phyloP scores from a whole-genome alignment of 2,797 vertebrate genomes.

The Scolopax bukidnonensis region DNA sequence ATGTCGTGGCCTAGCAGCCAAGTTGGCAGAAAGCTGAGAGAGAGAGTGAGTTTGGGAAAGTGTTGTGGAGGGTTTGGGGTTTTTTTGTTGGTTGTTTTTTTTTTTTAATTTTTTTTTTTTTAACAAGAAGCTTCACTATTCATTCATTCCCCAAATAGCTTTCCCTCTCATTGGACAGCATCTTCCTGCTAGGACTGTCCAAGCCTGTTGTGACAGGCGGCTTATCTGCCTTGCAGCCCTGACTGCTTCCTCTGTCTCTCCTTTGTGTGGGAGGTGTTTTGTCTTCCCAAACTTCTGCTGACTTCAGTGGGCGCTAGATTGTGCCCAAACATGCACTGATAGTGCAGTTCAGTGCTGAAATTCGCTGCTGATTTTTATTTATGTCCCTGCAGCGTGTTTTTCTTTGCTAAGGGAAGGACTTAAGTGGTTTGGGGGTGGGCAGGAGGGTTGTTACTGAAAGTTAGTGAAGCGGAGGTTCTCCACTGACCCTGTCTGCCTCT shows the following conservation, averaged over 20 bases:
- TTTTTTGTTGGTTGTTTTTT: background rate
- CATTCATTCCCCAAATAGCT: conserved; percentile 60
- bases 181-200: conserved; percentile 54
- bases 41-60: background rate
- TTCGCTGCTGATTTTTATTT: background rate
- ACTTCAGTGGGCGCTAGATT: conserved; percentile 58
- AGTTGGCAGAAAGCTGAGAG: conserved; percentile 36
- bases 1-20: background rate
- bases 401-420: background rate
- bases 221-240: conserved; percentile 62
- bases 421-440: background rate
- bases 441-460: background rate
- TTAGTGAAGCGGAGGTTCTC: background rate
- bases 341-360: conserved; percentile 15
- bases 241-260: conserved; percentile 69
- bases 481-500: background rate
- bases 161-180: conserved; percentile 38
- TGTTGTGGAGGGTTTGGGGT: accelerated
- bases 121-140: conserved; percentile 23
- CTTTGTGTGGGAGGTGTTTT: conserved; percentile 74
- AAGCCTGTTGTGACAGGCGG: conserved; percentile 67
- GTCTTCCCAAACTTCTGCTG: conserved; percentile 73
- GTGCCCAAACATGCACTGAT: conserved; percentile 63
- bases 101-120: background rate
- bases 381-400: conserved; percentile 12